A percentile compares a stretch with the other conserved stretches of the same genome.
phyloP scores from a whole-genome alignment of 2,888 invertebrate species.

The Caenorhabditis sp. region DNA sequence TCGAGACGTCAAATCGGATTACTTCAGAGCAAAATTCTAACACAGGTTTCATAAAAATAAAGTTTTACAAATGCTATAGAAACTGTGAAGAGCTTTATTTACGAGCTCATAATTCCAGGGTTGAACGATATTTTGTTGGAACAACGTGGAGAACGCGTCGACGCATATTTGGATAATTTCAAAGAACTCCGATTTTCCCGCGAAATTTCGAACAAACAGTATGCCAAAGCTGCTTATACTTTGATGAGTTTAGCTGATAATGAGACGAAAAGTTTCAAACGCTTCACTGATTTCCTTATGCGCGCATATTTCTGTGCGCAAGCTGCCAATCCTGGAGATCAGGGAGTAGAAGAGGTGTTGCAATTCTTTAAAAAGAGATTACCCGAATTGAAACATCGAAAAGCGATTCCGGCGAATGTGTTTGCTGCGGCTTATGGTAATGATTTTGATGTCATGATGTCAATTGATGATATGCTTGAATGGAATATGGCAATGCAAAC shows the following conservation, averaged over 20 bases:
- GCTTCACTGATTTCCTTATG: slow-evolving; percentile 23
- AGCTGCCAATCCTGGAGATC: not conserved
- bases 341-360: slow-evolving; percentile 17
- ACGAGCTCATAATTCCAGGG: not conserved
- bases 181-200: slow-evolving; percentile 35
- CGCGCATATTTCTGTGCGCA: slow-evolving; percentile 24
- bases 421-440: slow-evolving; percentile 14
- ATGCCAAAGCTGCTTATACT: slow-evolving; percentile 34
- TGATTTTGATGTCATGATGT: slow-evolving; percentile 39
- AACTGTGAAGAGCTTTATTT: not conserved
- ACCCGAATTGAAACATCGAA: slow-evolving; percentile 38
- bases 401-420: slow-evolving; percentile 15
- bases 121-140: slow-evolving; percentile 23
- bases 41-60: no score
- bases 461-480: slow-evolving; percentile 39
- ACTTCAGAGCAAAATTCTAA: no score
- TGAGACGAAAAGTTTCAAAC: slow-evolving; percentile 29
- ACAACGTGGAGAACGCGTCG: slow-evolving; percentile 30
- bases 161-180: slow-evolving; percentile 35
- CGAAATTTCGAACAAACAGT: slow-evolving; percentile 36
- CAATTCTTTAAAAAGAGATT: slow-evolving; percentile 23
- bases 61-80: no score
- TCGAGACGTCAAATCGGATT: not conserved
- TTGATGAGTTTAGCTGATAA: slow-evolving; percentile 35
- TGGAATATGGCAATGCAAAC: slow-evolving; percentile 27